These are phyloP conservation scores for Myotis daubentonii DNA, from an alignment of 2,797 vertebrate genomes.

Conservation along the genomic window DNA sequence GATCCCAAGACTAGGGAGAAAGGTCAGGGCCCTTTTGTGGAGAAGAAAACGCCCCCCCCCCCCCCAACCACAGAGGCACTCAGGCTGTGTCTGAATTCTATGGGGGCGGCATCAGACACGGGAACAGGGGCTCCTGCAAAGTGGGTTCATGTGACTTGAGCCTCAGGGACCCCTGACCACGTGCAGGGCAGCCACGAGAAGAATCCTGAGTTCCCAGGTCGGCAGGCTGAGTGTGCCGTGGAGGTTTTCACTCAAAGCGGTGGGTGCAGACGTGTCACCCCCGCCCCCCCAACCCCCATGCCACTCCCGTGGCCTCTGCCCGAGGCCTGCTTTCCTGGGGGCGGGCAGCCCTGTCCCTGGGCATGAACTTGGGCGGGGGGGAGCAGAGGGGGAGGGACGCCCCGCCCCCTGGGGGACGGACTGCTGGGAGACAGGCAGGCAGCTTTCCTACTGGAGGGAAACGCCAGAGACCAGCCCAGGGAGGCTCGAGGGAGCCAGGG, in stretches of 20 bases:
- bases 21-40: background rate
- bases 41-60: background rate
- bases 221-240: background rate
- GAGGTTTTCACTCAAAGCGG: background rate
- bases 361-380: conserved; percentile 54
- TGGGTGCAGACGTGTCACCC: background rate
- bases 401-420: background rate
- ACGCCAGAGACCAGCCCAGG: no score
- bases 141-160: background rate
- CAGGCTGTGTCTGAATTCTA: background rate
- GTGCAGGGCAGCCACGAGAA: background rate
- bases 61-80: background rate
- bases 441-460: no score
- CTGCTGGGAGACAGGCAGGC: background rate
- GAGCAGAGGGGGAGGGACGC: conserved; percentile 35
- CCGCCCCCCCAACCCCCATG: no score
- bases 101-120: background rate
- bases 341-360: conserved; percentile 63
- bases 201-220: background rate
- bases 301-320: background rate
- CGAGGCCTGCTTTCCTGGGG: background rate
- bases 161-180: background rate
- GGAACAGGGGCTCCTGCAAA: background rate
- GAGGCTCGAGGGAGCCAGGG: background rate
- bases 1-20: conserved; percentile 13